Evolutionary conservation across 2,888 invertebrate genomes (phyloP), one percentile per base, ranked within the genome.

Genomic region (Xestia rhomboidea): DNA sequence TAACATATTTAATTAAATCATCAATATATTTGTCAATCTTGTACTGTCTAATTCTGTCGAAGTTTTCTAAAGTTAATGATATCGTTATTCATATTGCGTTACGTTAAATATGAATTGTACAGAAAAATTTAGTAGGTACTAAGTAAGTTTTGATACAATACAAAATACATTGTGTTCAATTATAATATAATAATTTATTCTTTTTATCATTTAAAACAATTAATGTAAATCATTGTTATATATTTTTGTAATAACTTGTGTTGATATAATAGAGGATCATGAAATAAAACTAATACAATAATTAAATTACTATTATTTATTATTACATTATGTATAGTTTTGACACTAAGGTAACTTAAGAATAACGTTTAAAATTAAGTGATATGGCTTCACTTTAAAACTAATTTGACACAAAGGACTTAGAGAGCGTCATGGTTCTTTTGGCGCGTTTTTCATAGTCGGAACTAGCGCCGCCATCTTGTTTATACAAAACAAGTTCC

Each of bases 301-400:
- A 88, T 89, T 90, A 91, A 84, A 87, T 90, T 89, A 87, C 83
- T 88, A 89, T 90, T 90, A 89, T 91, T 90, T 89, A 86, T 89
- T 90, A 89, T 90, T 88, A 89, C 86, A 89, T 82, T 90, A 90
- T 90, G 84, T 88, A 86, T 91, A 90, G 88, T 88, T 90, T 88
- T 84, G 92, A 81, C 74, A 70, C 71, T 88, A 88, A 89, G 96
- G 96, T 96, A 96, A 96, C 96, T 95, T 96, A 96, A 91, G 74
- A 92, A 92, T 94, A 88, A 91, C 90, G 86, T 89, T 90, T 94
- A 94, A 89, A 92, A 89, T 90, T 94, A 93, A 93, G 92, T 94
- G 95, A 95, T 96, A 96, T 96, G 96, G 96, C 96, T 95, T 95
- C 93, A 93, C 93, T 93, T 93, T 91, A 90, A 77, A 87, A 82